A percentile compares a stretch with the other conserved stretches of the same genome.
Conservation (phyloP, 2,888 invertebrate genomes). For the Polydrusus pterygomalis region DNA sequence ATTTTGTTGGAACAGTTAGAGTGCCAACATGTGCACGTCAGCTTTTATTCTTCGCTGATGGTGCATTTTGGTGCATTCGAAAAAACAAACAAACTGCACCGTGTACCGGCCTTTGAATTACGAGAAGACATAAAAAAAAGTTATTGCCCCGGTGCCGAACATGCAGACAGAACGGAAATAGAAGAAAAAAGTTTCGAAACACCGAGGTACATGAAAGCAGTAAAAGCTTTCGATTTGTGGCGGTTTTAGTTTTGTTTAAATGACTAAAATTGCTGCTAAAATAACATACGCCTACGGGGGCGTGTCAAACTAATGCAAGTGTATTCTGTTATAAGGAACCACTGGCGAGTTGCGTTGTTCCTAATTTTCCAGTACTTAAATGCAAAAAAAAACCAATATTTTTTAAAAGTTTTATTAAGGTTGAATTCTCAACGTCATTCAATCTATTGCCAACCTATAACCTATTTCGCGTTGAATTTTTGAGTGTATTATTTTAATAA, state of each 20-base stretch:
- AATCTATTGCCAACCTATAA: too few relatives aligned
- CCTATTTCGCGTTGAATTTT: too few relatives aligned
- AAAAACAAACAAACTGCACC: slow-evolving; percentile 40
- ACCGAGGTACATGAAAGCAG: slow-evolving; percentile 10
- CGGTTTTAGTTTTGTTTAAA: slow-evolving; percentile 12
- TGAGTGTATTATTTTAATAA: too few relatives aligned
- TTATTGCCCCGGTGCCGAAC: slow-evolving; percentile 21
- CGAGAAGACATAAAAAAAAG: slow-evolving; percentile 38
- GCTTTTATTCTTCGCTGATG: slow-evolving; percentile 32
- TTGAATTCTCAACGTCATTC: too few relatives aligned
- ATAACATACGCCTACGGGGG: background rate
- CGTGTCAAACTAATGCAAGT: too few relatives aligned
- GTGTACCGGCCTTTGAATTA: slow-evolving; percentile 37
- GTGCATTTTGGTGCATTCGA: slow-evolving; percentile 29
- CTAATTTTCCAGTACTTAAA: too few relatives aligned
- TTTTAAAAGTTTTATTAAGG: too few relatives aligned
- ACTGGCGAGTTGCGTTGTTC: too few relatives aligned
- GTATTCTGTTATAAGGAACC: too few relatives aligned
- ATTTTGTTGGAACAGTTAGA: slow-evolving; percentile 11
- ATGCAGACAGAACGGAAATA: slow-evolving; percentile 19
- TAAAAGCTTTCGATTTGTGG: slow-evolving; percentile 21
- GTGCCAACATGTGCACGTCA: slow-evolving; percentile 39
- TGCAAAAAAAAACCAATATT: too few relatives aligned
- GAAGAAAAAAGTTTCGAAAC: slow-evolving; percentile 16
- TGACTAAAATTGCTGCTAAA: background rate